A percentile compares a stretch with the other conserved stretches of the same genome.
Conservation (phyloP, 2,888 invertebrate genomes). For the Plemyria rubiginata region DNA sequence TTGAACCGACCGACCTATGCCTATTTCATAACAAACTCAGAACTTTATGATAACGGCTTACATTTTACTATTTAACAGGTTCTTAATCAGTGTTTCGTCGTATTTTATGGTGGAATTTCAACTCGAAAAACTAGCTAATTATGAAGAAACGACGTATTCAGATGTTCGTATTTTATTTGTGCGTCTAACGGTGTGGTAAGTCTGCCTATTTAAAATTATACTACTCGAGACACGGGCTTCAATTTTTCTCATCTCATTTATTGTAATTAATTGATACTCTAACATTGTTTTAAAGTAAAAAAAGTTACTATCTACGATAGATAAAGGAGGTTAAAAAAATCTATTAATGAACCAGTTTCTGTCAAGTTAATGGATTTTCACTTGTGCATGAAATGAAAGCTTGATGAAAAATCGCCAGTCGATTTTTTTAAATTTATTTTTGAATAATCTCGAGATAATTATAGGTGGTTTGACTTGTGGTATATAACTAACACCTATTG, state of each 20-base stretch:
- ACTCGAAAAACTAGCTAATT: slow-evolving; percentile 42
- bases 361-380: slow-evolving; percentile 2
- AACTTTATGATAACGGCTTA: slow-evolving; percentile 37
- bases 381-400: not conserved
- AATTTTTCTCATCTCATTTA: slow-evolving; percentile 2
- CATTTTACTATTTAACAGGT: slow-evolving; percentile 38
- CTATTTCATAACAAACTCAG: slow-evolving; percentile 22
- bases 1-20: slow-evolving; percentile 1
- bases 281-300: not conserved
- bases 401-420: not conserved
- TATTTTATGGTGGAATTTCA: slow-evolving; percentile 40
- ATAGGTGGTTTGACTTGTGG: not conserved
- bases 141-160: slow-evolving; percentile 35
- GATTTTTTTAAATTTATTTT: not conserved
- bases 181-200: slow-evolving; percentile 24
- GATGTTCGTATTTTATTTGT: slow-evolving; percentile 29
- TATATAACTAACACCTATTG: not conserved
- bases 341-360: not conserved
- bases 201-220: slow-evolving; percentile 16
- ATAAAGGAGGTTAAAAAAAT: not conserved
- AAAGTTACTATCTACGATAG: too few relatives aligned
- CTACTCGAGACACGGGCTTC: slow-evolving; percentile 2
- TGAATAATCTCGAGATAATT: not conserved
- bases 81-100: slow-evolving; percentile 39
- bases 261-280: not conserved